Conservation (phyloP, 2,888 invertebrate genomes). For the Eupithecia dodoneata region DNA sequence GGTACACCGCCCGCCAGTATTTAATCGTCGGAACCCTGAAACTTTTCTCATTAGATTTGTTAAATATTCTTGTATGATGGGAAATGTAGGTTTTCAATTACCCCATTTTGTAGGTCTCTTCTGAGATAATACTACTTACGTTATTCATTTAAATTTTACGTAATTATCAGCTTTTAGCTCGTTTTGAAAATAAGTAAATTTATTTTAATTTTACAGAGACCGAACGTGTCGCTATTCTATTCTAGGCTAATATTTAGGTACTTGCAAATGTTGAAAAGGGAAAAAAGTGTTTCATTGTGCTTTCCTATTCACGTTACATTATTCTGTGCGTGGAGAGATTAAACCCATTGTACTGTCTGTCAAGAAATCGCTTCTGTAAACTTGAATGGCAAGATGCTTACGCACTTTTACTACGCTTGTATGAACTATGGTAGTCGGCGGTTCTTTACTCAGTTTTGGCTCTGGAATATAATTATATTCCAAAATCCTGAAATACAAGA, state of each 20-base stretch:
- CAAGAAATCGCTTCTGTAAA: conserved; percentile 75
- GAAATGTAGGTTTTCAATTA: conserved; percentile 41
- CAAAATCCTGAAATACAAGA: too few species aligned
- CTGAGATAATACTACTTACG: background rate
- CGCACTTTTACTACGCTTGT: background rate
- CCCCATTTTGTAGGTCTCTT: conserved; percentile 13
- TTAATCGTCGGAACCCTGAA: conserved; percentile 55
- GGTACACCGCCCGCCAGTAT: conserved; percentile 51
- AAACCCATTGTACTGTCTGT: conserved; percentile 78
- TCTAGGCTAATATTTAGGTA: conserved; percentile 20
- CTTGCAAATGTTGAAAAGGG: conserved; percentile 29
- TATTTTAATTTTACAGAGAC: background rate
- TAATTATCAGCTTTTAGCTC: background rate
- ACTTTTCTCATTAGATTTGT: conserved; percentile 64
- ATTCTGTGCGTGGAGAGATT: conserved; percentile 68
- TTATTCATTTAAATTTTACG: background rate
- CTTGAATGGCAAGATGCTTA: conserved; percentile 47
- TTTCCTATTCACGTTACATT: conserved; percentile 62
- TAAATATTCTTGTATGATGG: conserved; percentile 52
- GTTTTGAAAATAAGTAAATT: background rate
- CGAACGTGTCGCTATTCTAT: conserved; percentile 1
- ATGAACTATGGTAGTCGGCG: conserved; percentile 5
- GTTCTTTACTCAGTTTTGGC: background rate
- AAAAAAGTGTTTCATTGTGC: conserved; percentile 42
- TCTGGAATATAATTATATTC: background rate